Conservation (phyloP, 2,797 vertebrate species). For the Leptodactylus fallax region DNA sequence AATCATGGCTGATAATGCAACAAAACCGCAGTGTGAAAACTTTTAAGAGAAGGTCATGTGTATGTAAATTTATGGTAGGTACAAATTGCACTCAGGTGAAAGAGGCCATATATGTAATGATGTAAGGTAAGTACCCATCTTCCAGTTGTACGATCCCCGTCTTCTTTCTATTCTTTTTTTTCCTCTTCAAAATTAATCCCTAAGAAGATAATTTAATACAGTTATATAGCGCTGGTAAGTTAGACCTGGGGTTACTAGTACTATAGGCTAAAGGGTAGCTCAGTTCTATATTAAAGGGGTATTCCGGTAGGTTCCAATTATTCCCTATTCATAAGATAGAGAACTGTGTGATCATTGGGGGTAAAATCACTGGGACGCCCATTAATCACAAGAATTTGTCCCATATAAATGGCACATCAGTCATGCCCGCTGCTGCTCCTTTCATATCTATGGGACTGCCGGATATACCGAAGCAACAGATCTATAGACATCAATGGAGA, state of each 20-base stretch:
- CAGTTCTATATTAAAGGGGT: background rate
- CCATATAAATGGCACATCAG: too few relatives aligned
- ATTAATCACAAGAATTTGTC: too few relatives aligned
- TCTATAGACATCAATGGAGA: too few relatives aligned
- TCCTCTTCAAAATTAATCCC: conserved; percentile 29
- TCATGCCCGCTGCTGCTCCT: too few relatives aligned
- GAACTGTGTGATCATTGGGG: too few relatives aligned
- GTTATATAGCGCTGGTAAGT: background rate
- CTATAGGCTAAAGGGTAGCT: background rate
- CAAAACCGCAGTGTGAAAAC: too few relatives aligned
- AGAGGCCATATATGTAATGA: background rate
- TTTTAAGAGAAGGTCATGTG: too few relatives aligned
- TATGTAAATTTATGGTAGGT: background rate
- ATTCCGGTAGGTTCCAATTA: background rate
- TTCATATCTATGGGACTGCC: too few relatives aligned
- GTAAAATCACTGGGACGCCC: too few relatives aligned
- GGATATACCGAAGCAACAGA: too few relatives aligned
- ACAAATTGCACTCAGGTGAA: background rate
- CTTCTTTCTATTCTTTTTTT: conserved; percentile 54
- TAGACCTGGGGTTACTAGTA: background rate
- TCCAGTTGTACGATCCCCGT: conserved; percentile 26
- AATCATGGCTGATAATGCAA: too few relatives aligned
- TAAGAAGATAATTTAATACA: background rate
- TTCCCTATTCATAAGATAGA: too few relatives aligned
- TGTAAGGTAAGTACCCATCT: conserved; percentile 27